phyloP scores from a whole-genome alignment of 2,888 invertebrate species.

The Erpobdella octoculata region DNA sequence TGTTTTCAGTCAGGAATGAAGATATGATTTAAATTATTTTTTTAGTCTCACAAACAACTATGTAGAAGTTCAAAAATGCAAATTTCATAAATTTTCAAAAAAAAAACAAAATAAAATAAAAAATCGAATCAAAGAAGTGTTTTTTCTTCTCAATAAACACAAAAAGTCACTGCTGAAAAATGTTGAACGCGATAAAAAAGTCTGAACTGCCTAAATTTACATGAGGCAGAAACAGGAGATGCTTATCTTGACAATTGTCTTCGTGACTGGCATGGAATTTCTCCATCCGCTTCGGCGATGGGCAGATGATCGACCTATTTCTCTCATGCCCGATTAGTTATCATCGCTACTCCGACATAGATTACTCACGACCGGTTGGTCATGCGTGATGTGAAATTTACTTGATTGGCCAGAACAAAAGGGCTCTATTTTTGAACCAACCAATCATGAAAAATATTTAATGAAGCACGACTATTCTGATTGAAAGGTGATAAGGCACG shows the following conservation, averaged over 20 bases:
- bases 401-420: slow-evolving; percentile 10
- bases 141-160: no score
- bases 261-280: background rate
- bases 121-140: no score
- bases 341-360: background rate
- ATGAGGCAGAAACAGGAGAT: background rate
- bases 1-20: no score
- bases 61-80: no score
- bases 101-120: no score
- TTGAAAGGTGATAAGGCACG: background rate
- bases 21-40: no score
- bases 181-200: no score
- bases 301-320: background rate
- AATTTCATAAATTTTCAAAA: no score
- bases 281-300: background rate
- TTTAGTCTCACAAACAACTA: no score
- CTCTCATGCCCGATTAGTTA: background rate
- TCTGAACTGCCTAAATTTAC: no score
- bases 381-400: slow-evolving; percentile 10
- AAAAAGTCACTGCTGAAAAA: no score
- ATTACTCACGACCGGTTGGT: background rate
- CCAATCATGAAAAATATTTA: slow-evolving; percentile 3
- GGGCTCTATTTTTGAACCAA: slow-evolving; percentile 13
- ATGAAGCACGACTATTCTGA: background rate
- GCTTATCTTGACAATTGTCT: background rate